Conservation (phyloP, 2,797 vertebrate genomes). For the Etheostoma nigrum region DNA sequence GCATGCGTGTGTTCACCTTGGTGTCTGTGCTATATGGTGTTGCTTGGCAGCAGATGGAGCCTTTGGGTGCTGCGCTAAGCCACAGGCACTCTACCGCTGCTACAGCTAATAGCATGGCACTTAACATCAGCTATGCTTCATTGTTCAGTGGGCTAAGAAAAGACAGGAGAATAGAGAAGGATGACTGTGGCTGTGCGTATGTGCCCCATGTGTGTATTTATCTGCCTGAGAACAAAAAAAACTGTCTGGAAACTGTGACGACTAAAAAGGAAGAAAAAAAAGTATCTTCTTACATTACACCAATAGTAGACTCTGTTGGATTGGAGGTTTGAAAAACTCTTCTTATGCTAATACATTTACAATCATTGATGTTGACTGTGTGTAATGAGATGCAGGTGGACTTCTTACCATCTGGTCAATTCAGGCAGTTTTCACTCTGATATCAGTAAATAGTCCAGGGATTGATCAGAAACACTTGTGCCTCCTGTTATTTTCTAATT, state of each 20-base stretch:
- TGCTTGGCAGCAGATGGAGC: conserved; percentile 51
- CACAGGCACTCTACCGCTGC: conserved; percentile 44
- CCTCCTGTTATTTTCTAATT: not conserved
- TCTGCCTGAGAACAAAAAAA: not conserved
- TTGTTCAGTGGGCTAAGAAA: conserved; percentile 44
- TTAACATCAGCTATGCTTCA: conserved; percentile 63
- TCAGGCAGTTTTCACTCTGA: conserved; percentile 23
- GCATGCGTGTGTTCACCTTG: not conserved
- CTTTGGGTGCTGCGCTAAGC: conserved; percentile 41
- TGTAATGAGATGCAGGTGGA: conserved; percentile 55
- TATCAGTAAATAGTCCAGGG: conserved; percentile 20
- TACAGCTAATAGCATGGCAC: conserved; percentile 56
- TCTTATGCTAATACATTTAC: conserved; percentile 34
- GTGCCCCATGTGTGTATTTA: not conserved
- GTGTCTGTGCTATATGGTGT: conserved; percentile 15
- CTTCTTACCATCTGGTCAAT: conserved; percentile 21
- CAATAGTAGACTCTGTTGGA: not conserved
- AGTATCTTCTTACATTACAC: not conserved
- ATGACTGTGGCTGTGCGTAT: not conserved
- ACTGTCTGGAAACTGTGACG: not conserved
- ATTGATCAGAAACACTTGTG: conserved; percentile 57
- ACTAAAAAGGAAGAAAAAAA: not conserved
- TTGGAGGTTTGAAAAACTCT: not conserved
- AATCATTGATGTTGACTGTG: conserved; percentile 18
- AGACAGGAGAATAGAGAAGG: conserved; percentile 16